Evolutionary conservation across 2,113 vertebrate genomes (phyloP).

Genomic region (Platichthys flesus): DNA sequence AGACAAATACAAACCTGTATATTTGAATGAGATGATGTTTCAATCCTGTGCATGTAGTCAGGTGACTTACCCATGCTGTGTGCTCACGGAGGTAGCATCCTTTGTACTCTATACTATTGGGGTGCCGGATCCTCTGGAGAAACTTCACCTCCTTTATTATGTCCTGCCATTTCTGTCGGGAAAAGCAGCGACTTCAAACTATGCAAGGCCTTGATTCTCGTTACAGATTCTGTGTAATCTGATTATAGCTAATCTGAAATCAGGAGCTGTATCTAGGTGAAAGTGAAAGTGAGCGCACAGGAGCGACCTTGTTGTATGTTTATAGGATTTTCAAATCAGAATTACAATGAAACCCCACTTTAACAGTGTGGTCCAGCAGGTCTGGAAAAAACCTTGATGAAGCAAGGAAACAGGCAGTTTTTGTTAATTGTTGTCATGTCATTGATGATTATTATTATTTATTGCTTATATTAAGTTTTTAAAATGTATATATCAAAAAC

Average conservation of each 20-base stretch:
- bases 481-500: no score
- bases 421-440: no score
- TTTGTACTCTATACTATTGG: constrained; percentile 99
- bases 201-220: not conserved
- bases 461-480: no score
- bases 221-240: constrained; percentile 58
- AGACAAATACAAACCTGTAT: not conserved
- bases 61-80: constrained; percentile 96
- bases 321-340: not conserved
- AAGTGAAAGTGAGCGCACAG: constrained; percentile 1
- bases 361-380: not conserved
- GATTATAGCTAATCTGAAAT: constrained; percentile 65
- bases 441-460: no score
- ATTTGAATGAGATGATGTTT: not conserved
- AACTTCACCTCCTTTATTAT: constrained; percentile 99
- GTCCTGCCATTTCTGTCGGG: constrained; percentile 97
- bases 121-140: constrained; percentile 96
- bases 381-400: no score
- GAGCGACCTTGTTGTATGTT: not conserved
- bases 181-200: not conserved
- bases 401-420: no score
- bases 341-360: not conserved
- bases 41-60: not conserved
- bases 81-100: constrained; percentile 98
- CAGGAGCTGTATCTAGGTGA: constrained; percentile 28